Conservation (phyloP, 2,113 vertebrate genomes). For the Micronycteris hirsuta region DNA sequence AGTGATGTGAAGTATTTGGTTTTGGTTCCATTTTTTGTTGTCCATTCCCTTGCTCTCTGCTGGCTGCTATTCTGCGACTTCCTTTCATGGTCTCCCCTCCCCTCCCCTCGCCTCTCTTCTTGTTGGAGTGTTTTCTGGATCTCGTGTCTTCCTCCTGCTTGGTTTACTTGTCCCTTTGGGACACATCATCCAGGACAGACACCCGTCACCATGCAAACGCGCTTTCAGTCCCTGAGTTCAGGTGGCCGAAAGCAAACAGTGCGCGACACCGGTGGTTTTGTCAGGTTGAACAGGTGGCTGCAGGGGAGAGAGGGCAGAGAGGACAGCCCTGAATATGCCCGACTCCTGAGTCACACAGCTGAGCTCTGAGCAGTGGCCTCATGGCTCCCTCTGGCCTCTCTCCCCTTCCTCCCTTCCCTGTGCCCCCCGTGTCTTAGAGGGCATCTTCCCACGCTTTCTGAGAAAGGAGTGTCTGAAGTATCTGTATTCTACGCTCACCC, state of each 20-base stretch:
- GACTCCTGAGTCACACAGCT: background rate
- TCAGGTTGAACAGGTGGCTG: background rate
- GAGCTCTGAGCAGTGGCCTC: background rate
- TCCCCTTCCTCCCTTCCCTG: background rate
- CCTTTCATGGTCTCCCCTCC: background rate
- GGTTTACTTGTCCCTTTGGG: background rate
- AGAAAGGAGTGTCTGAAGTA: background rate
- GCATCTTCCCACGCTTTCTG: background rate
- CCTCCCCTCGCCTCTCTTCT: background rate
- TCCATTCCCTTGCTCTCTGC: background rate
- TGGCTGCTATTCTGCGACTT: background rate
- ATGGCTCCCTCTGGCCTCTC: background rate
- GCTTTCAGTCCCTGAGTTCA: background rate
- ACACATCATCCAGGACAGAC: background rate
- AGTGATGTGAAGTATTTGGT: background rate
- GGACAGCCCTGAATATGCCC: too few species aligned
- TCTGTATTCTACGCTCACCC: background rate
- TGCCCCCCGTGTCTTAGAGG: background rate
- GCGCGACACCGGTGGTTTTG: background rate
- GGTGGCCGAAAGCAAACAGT: background rate
- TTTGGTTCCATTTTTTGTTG: background rate
- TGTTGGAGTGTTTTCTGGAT: background rate
- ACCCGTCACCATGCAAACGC: background rate
- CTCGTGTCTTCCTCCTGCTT: background rate
- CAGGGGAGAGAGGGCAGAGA: background rate